These are phyloP conservation scores for Drosophila tanythrix DNA, from an alignment of 2,888 invertebrate species.

Conservation along the genomic window DNA sequence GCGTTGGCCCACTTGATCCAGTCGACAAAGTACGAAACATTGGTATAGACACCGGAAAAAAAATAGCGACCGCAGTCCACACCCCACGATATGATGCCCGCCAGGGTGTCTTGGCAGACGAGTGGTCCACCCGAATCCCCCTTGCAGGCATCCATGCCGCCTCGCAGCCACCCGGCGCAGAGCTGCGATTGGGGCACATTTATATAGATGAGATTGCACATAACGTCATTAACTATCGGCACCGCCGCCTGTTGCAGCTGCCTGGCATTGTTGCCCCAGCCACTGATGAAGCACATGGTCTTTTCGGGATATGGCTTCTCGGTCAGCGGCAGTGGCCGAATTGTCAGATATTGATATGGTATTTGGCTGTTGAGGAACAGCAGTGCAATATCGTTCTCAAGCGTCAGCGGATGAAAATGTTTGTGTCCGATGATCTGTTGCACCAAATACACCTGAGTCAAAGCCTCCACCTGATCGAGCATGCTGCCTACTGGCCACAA, in stretches of 20 bases:
- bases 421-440: constrained; percentile 46
- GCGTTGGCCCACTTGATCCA: constrained; percentile 36
- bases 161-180: constrained; percentile 61
- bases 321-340: constrained; percentile 23
- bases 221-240: constrained; percentile 38
- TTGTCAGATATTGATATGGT: constrained; percentile 8
- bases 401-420: constrained; percentile 6
- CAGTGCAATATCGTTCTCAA: constrained; percentile 65
- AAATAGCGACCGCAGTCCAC: constrained; percentile 40
- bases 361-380: constrained; percentile 53
- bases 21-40: constrained; percentile 25
- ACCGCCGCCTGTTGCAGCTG: constrained; percentile 41
- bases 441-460: constrained; percentile 33
- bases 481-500: constrained; percentile 52
- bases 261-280: constrained; percentile 49
- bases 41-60: constrained; percentile 54
- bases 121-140: constrained; percentile 53
- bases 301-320: background rate
- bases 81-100: constrained; percentile 51
- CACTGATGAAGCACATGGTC: constrained; percentile 51
- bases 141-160: constrained; percentile 58
- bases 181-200: constrained; percentile 50
- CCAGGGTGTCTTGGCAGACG: constrained; percentile 23
- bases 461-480: background rate
- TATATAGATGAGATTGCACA: constrained; percentile 49